Evolutionary conservation across 2,113 vertebrate species (phyloP), one percentile per base, ranked within the genome.

Genomic region (Capreolus pygargus): DNA sequence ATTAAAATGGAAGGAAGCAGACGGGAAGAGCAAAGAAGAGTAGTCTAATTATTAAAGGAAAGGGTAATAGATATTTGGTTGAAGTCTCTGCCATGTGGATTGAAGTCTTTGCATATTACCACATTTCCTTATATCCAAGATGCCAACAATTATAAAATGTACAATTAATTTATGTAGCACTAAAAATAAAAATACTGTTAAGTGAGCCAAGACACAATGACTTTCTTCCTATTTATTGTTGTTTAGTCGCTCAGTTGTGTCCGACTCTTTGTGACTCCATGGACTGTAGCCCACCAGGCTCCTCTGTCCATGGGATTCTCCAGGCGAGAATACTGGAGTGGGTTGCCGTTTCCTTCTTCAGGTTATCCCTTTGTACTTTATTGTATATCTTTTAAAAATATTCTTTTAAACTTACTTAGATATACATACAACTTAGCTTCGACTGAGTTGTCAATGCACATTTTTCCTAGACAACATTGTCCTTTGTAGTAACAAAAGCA

Each of bases 231-330:
- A 4, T 67, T 36, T 2, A 36, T 36, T 36, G 64, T 36, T 36
- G 1, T 36, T 21, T 39, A 36, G n/a, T 70, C 4, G 11, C n/a
- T 70, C n/a, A 39, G n/a, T 39, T 12, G 19, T 12, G n/a, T 70
- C n/a, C 0, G 9, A 23, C 67, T 70, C 8, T 11, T 67, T 36
- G 64, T 1, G 4, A 70, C n/a, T 9, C 17, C 64, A 67, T 0
- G 2, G n/a, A 70, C 64, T 39, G n/a, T 3, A 70, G n/a, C 67
- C n/a, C 0, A 0, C 19, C n/a, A 6, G 9, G n/a, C 67, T 39
- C 9, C n/a, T 70, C n/a, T 70, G 64, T 70, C 64, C 64, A 23
- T 1, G n/a, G n/a, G 19, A 23, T 70, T 70, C 67, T 70, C n/a
- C n/a, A 70, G 67, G n/a, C 19, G 39, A 23, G n/a, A 39, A 6